Evolutionary conservation across 2,888 invertebrate species (phyloP).

Genomic region (Alloplasta piceator): DNA sequence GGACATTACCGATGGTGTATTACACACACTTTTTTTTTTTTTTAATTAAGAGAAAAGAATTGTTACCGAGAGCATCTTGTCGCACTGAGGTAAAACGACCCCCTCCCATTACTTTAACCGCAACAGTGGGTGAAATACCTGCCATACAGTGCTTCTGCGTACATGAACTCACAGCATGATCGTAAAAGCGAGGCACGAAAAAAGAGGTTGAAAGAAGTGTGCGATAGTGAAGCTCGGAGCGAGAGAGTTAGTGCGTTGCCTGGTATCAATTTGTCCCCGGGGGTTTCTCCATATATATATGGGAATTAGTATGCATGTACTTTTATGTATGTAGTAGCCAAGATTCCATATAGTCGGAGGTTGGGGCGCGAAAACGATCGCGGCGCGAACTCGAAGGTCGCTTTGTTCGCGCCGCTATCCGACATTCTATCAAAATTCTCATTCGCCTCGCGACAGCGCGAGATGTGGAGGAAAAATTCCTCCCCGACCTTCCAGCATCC

Average conservation of each 20-base stretch:
- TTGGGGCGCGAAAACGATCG: conserved; percentile 50
- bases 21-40: background rate
- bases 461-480: conserved; percentile 11
- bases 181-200: conserved; percentile 22
- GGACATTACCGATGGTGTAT: background rate
- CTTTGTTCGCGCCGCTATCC: conserved; percentile 82
- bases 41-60: conserved; percentile 1
- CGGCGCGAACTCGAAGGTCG: conserved; percentile 75
- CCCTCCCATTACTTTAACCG: background rate
- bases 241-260: conserved; percentile 77
- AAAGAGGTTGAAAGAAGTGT: conserved; percentile 28
- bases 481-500: conserved; percentile 7
- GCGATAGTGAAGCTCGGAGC: conserved; percentile 69
- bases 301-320: background rate
- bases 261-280: conserved; percentile 81
- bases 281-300: conserved; percentile 66
- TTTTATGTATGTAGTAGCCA: conserved; percentile 33
- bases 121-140: conserved; percentile 30
- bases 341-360: conserved; percentile 48
- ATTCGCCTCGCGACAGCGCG: conserved; percentile 21
- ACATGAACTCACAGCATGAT: conserved; percentile 29
- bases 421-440: conserved; percentile 79
- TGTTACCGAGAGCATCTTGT: conserved; percentile 36
- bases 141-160: background rate
- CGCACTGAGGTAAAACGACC: conserved; percentile 9